These are phyloP conservation scores for Squalus acanthias DNA, from an alignment of 2,797 vertebrate genomes.

Conservation along the genomic window DNA sequence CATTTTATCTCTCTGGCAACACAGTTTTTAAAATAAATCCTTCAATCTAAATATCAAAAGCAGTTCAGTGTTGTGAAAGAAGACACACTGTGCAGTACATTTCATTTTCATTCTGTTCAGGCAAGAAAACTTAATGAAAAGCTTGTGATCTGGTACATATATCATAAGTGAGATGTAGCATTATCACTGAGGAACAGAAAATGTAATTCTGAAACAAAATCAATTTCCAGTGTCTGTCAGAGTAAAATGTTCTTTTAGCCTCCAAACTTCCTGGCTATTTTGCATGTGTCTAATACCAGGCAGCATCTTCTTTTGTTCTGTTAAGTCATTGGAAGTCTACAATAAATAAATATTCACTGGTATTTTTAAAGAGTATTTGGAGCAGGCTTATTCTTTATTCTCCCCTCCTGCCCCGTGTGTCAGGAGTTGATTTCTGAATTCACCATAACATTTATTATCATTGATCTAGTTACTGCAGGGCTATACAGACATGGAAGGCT, in stretches of 20 bases:
- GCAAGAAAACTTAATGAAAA: slow-evolving; percentile 27
- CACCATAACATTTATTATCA: not conserved
- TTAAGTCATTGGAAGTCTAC: not conserved
- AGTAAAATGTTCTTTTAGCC: not conserved
- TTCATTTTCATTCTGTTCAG: slow-evolving; percentile 30
- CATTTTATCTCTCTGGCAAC: slow-evolving; percentile 23
- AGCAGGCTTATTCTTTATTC: not conserved
- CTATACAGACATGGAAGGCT: not conserved
- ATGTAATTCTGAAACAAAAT: slow-evolving; percentile 27
- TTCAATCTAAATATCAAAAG: slow-evolving; percentile 27
- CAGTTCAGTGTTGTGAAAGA: not conserved
- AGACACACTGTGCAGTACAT: not conserved
- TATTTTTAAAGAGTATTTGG: not conserved
- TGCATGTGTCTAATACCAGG: not conserved
- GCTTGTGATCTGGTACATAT: not conserved
- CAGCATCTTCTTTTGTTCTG: not conserved
- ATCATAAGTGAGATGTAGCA: not conserved
- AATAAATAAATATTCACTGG: not conserved
- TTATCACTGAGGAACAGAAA: slow-evolving; percentile 39
- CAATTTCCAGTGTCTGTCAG: not conserved
- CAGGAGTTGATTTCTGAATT: not conserved
- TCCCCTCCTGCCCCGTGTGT: not conserved
- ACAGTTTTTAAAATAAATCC: slow-evolving; percentile 16
- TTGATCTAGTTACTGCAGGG: not conserved
- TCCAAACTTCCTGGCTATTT: not conserved